These are phyloP conservation scores for Venusia cambrica DNA, from an alignment of 2,888 invertebrate genomes.

Conservation along the genomic window DNA sequence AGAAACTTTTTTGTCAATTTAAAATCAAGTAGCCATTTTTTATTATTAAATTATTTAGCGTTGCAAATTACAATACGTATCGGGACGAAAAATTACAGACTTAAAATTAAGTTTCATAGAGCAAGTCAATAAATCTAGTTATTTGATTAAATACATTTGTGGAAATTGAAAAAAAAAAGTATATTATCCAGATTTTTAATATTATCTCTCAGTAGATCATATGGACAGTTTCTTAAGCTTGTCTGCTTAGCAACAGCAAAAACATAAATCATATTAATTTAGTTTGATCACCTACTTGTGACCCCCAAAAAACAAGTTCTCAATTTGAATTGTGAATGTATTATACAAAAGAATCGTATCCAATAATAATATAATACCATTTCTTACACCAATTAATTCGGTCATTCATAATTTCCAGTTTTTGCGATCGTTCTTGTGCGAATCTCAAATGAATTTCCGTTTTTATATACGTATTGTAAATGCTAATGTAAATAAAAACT, in stretches of 20 bases:
- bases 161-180: no score
- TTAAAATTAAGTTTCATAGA: no score
- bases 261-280: slow-evolving; percentile 7
- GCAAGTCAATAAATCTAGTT: no score
- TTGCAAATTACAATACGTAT: no score
- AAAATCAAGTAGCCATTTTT: no score
- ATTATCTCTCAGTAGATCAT: no score
- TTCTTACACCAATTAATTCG: slow-evolving; percentile 1
- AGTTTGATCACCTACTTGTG: slow-evolving; percentile 14
- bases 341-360: slow-evolving; percentile 8
- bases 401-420: slow-evolving; percentile 13
- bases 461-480: slow-evolving; percentile 1
- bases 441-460: background rate
- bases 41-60: no score
- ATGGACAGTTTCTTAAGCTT: slow-evolving; percentile 1
- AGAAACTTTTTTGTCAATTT: no score
- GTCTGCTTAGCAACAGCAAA: background rate
- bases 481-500: slow-evolving; percentile 1
- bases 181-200: no score
- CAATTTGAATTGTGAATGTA: slow-evolving; percentile 6
- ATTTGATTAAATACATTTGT: no score
- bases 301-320: slow-evolving; percentile 6
- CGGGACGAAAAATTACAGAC: no score
- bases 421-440: background rate
- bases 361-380: slow-evolving; percentile 8